A percentile compares a stretch with the other conserved stretches of the same genome.
These are phyloP conservation scores for Mactromeris polynyma DNA, from an alignment of 2,888 invertebrate genomes.

Conservation along the genomic window DNA sequence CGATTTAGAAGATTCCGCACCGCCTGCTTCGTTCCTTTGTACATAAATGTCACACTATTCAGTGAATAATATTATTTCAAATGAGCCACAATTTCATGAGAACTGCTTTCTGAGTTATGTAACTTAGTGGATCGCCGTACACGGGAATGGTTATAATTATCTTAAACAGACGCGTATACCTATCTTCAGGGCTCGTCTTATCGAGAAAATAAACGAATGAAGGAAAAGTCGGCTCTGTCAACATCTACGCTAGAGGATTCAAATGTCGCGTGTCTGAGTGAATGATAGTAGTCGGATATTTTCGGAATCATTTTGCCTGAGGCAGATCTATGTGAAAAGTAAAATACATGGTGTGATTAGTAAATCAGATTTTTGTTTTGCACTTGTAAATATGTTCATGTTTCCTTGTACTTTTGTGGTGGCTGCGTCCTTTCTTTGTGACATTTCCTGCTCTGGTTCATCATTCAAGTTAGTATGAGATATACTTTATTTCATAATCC, in stretches of 20 bases:
- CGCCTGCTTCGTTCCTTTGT: too few species aligned
- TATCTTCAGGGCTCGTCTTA: not conserved
- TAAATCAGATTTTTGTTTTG: not conserved
- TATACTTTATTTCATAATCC: too few species aligned
- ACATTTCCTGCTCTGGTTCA: too few species aligned
- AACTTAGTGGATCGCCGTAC: not conserved
- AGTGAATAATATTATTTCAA: not conserved
- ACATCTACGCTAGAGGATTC: not conserved
- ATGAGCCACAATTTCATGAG: not conserved
- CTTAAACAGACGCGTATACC: not conserved
- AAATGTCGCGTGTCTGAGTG: not conserved
- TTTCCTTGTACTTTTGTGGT: too few species aligned
- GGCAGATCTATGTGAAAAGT: not conserved
- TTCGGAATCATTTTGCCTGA: not conserved
- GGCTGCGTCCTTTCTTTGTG: too few species aligned
- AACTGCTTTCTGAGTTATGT: not conserved
- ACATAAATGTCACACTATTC: not conserved
- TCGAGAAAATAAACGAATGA: not conserved
- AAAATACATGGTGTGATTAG: not conserved
- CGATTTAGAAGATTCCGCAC: too few species aligned
- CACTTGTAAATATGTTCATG: too few species aligned
- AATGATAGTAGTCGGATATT: not conserved
- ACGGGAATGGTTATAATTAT: not conserved
- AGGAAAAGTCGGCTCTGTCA: not conserved
- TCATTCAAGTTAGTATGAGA: too few species aligned